phyloP scores from a whole-genome alignment of 2,797 vertebrate species.

The Micropoecilia bifurca region DNA sequence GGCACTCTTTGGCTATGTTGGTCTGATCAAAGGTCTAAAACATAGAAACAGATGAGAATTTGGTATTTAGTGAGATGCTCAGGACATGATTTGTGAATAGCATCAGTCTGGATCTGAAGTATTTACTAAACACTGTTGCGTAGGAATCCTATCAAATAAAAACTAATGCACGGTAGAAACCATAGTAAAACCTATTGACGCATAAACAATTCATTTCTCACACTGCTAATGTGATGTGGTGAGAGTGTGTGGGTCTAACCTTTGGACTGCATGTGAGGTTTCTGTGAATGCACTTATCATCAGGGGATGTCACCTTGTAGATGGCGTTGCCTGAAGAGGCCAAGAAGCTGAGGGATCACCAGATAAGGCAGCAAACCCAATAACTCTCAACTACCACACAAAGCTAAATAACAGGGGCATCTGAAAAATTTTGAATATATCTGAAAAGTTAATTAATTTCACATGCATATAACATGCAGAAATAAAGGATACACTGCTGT shows the following conservation, averaged over 20 bases:
- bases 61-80: not conserved
- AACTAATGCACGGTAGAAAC: not conserved
- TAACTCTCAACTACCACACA: not conserved
- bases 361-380: slow-evolving; percentile 61
- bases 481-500: slow-evolving; percentile 96
- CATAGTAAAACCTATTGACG: not conserved
- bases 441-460: not conserved
- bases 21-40: slow-evolving; percentile 89
- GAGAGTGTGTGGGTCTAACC: slow-evolving; percentile 68
- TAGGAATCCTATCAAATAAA: slow-evolving; percentile 6
- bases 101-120: not conserved
- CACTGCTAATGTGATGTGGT: not conserved
- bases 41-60: slow-evolving; percentile 33
- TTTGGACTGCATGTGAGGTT: slow-evolving; percentile 90
- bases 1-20: slow-evolving; percentile 86
- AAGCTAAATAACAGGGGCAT: not conserved
- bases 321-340: slow-evolving; percentile 91
- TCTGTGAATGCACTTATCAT: slow-evolving; percentile 86
- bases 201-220: not conserved
- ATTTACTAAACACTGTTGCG: slow-evolving; percentile 7
- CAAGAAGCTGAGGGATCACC: slow-evolving; percentile 83
- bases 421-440: not conserved
- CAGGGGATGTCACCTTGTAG: slow-evolving; percentile 90
- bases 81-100: not conserved
- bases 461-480: no score